Base-by-base conservation (phyloP, 2,888 invertebrate species). In the Spodoptera littoralis region DNA sequence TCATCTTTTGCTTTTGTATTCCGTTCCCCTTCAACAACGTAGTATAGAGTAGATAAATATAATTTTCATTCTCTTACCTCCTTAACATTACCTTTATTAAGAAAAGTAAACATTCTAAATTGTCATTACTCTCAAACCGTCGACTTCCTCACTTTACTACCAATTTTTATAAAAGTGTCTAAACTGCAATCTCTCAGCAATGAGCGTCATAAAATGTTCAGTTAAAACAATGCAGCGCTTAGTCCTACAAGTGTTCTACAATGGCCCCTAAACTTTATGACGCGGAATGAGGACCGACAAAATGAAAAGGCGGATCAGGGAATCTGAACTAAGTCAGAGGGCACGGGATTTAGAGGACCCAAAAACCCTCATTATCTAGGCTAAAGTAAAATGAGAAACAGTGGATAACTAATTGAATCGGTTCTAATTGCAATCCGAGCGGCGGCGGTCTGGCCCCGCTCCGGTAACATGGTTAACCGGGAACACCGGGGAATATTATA, bases 401-500 rank as follows among this genome's bases (percentile, higher is more conserved):
- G 76, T 74, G 71, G 66, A 76, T 70, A 64, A 65, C 64, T 79
- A 77, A 77, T 76, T 79, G 72, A 79, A 79, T 79, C 64, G 71
- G 66, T 64, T 65, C 74, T 80, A 78, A 80, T 78, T 80, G 80
- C 76, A 66, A 80, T 71, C 65, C 58, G 73, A 73, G 70, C 67
- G 60, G 61, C 47, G 64, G 70, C 67, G 60, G 61, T 47, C 64
- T 42, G 43, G 52, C 49, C 63, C 43, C 60, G 64, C 56, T 63
- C 50, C 64, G 52, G 64, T 79, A 80, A 79, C 63, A 49, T 49
- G 60, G 55, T 77, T 79, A 65, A 11, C 60, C 47, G 58, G 59
- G 12, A 76, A 65, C 66, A 62, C 66, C 75, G 51, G 54, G 55
- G 68, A 65, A 73, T 64, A 77, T 76, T 70, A 70, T 64, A 63